phyloP scores from a whole-genome alignment of 2,797 vertebrate genomes.

The Spondyliosoma cantharus region DNA sequence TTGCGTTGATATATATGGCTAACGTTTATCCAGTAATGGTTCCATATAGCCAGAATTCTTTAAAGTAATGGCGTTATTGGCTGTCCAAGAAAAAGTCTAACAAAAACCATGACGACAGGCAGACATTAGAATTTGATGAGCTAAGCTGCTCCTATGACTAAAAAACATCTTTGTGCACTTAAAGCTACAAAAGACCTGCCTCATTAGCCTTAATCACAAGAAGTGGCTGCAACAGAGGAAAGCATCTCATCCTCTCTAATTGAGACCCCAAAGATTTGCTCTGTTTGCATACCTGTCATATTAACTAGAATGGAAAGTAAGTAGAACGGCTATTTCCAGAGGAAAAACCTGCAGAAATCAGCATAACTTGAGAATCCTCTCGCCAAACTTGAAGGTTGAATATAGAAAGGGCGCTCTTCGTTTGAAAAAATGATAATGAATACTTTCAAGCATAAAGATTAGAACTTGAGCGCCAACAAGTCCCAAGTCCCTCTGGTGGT shows the following conservation, averaged over 20 bases:
- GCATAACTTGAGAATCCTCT: conserved; percentile 8
- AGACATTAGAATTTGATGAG: neutral
- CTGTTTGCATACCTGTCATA: conserved; percentile 51
- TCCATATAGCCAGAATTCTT: too few relatives aligned
- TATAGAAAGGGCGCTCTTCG: too few relatives aligned
- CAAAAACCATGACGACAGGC: too few relatives aligned
- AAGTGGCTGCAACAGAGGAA: neutral
- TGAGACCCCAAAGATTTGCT: conserved; percentile 48
- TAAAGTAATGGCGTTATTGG: too few relatives aligned
- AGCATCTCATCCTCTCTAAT: conserved; percentile 34
- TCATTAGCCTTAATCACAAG: conserved; percentile 32
- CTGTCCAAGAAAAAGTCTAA: too few relatives aligned
- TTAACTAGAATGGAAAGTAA: conserved; percentile 19
- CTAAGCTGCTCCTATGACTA: neutral
- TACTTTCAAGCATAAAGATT: neutral
- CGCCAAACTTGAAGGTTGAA: neutral
- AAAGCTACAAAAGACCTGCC: neutral
- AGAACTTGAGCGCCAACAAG: neutral
- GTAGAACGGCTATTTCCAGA: neutral
- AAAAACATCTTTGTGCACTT: conserved; percentile 17
- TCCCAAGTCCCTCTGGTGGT: conserved; percentile 13
- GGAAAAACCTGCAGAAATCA: conserved; percentile 42
- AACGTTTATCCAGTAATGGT: too few relatives aligned
- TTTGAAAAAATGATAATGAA: neutral
- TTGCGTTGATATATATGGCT: too few relatives aligned